These are phyloP conservation scores for Sinosuthora webbiana DNA, from an alignment of 2,113 vertebrate species.

Conservation along the genomic window DNA sequence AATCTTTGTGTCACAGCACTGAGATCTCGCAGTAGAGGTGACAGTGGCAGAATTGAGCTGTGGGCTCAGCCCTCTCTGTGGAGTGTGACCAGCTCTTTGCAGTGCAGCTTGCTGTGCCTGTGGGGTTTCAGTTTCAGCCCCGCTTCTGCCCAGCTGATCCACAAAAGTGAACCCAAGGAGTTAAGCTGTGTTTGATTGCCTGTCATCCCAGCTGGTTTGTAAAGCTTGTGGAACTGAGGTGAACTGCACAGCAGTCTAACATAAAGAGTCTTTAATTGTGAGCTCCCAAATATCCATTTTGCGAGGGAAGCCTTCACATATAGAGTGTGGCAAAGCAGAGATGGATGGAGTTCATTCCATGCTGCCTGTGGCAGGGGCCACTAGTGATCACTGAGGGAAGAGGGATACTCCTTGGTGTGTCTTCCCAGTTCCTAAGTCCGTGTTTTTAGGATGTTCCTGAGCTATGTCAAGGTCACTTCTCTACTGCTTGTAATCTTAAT, in stretches of 20 bases:
- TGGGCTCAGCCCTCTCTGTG: not conserved
- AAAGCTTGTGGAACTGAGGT: not conserved
- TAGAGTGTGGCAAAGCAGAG: not conserved
- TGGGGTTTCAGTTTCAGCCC: not conserved
- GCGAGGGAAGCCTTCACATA: not conserved
- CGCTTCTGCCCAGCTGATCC: not conserved
- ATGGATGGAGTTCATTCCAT: not conserved
- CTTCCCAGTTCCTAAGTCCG: not conserved
- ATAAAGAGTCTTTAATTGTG: not conserved
- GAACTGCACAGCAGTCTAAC: not conserved
- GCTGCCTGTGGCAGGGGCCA: not conserved
- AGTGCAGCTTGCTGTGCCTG: not conserved
- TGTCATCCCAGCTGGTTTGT: not conserved
- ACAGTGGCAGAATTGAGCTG: not conserved
- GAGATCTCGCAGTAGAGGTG: not conserved
- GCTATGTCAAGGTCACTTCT: not conserved
- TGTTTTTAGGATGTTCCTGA: not conserved
- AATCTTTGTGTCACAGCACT: not conserved
- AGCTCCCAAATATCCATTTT: not conserved
- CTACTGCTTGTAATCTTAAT: not conserved
- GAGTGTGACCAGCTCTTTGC: not conserved
- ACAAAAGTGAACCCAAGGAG: not conserved
- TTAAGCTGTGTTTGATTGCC: not conserved
- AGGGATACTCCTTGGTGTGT: not conserved
- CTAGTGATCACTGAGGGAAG: not conserved